These are phyloP conservation scores for Sebastes vulpes DNA, from an alignment of 2,797 vertebrate genomes.

Conservation along the genomic window DNA sequence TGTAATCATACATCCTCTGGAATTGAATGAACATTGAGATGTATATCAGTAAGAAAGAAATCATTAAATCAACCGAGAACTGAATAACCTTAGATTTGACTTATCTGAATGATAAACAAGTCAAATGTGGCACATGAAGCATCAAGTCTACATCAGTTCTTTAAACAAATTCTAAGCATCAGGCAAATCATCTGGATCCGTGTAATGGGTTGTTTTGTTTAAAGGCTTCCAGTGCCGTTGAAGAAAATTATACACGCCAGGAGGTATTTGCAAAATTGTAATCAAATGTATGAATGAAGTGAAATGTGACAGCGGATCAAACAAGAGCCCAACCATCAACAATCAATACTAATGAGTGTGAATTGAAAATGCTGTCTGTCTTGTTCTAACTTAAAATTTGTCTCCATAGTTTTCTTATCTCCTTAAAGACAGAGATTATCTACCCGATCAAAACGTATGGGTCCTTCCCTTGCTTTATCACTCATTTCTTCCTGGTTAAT, in stretches of 20 bases:
- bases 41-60: background rate
- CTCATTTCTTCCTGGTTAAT: slow-evolving; percentile 85
- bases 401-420: slow-evolving; percentile 84
- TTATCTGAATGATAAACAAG: background rate
- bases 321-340: slow-evolving; percentile 78
- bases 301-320: slow-evolving; percentile 9
- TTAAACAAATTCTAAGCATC: background rate
- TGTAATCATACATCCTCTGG: background rate
- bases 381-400: slow-evolving; percentile 81
- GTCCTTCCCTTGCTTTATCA: slow-evolving; percentile 83
- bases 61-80: background rate
- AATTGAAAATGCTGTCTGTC: slow-evolving; percentile 55
- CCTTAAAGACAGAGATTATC: slow-evolving; percentile 85
- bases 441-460: slow-evolving; percentile 85
- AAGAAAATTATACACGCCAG: background rate
- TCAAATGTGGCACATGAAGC: background rate
- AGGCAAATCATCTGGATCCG: background rate
- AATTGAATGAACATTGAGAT: background rate
- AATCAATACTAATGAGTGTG: slow-evolving; percentile 41
- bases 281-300: background rate
- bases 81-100: background rate
- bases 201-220: background rate
- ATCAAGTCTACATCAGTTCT: background rate
- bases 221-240: background rate
- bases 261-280: background rate